Evolutionary conservation across 2,113 vertebrate species (phyloP).

Genomic region (Daubentonia madagascariensis): DNA sequence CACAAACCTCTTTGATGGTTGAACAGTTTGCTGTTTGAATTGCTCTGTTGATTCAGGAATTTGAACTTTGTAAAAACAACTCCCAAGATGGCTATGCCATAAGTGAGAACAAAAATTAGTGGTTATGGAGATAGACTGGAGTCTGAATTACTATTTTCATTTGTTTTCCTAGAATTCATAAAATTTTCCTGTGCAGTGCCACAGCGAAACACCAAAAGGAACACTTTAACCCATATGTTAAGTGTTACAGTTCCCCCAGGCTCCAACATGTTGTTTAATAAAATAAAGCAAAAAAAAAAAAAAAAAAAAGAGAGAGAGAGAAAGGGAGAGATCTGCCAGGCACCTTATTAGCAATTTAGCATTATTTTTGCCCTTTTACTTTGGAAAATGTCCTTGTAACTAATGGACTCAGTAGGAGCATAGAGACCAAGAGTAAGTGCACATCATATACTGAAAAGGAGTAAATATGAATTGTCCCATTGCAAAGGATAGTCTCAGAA

Average conservation of each 20-base stretch:
- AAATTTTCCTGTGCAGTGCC: conserved; percentile 9
- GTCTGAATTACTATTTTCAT: conserved; percentile 60
- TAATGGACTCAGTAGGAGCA: not conserved
- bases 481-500: not conserved
- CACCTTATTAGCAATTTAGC: not conserved
- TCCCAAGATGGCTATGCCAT: not conserved
- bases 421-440: not conserved
- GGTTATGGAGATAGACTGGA: not conserved
- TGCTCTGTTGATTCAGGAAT: conserved; percentile 24
- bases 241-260: not conserved
- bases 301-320: not conserved
- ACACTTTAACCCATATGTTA: conserved; percentile 9
- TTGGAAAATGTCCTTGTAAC: not conserved
- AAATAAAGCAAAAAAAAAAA: not conserved
- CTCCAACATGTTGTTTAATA: not conserved
- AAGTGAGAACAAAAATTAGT: conserved; percentile 31
- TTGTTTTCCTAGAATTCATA: conserved; percentile 51
- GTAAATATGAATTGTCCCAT: not conserved
- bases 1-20: not conserved
- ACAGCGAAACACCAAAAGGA: conserved; percentile 24
- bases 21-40: not conserved
- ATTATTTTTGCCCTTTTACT: not conserved
- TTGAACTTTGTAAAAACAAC: conserved; percentile 17
- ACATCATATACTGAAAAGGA: not conserved
- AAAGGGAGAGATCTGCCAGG: not conserved